Evolutionary conservation across 2,888 invertebrate genomes (phyloP), one percentile per base, ranked within the genome.

Genomic region (Ormia ochracea): DNA sequence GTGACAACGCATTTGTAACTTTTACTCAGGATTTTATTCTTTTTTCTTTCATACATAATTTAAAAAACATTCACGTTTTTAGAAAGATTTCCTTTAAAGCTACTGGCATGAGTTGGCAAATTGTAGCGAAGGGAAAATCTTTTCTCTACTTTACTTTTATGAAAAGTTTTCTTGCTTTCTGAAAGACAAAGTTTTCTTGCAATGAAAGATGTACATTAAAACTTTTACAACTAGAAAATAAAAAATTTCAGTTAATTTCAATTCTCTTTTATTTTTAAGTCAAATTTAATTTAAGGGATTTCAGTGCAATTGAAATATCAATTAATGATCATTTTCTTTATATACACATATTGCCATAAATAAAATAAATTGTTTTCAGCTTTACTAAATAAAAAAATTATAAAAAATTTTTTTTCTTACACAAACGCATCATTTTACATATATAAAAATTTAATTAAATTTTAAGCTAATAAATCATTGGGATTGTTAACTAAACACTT

Each of bases 401-500:
- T 9, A 48, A 48, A 50, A 9, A 12, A 12, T 45, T 45, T 43
- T 17, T 19, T 31, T 36, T 48, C 4, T 38, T 43, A 7, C 59
- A 5, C 12, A 17, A 26, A 43, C 19, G 7, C 31, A 38, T 66
- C 41, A 41, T 31, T 12, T 66, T 66, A 43, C 4, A 74, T 17
- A 43, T 41, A n/a, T n/a, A n/a, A n/a, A 48, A 31, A 31, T 56
- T 31, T 70, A 63, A 70, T 77, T 70, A 70, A 5, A 61, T 2
- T 17, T 65, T 50, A 23, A n/a, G 48, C 48, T 19, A 31, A 69
- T 77, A 70, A 70, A 70, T 77, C 76, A 77, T 69, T 56, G 48
- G 56, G 54, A 65, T 76, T 63, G 54, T 56, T 76, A 56, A 63
- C 41, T 56, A 77, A 70, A 77, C 76, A 77, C 76, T 70, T 70